These are phyloP conservation scores for Eretmochelys imbricata DNA, from an alignment of 2,113 vertebrate genomes.

Conservation along the genomic window DNA sequence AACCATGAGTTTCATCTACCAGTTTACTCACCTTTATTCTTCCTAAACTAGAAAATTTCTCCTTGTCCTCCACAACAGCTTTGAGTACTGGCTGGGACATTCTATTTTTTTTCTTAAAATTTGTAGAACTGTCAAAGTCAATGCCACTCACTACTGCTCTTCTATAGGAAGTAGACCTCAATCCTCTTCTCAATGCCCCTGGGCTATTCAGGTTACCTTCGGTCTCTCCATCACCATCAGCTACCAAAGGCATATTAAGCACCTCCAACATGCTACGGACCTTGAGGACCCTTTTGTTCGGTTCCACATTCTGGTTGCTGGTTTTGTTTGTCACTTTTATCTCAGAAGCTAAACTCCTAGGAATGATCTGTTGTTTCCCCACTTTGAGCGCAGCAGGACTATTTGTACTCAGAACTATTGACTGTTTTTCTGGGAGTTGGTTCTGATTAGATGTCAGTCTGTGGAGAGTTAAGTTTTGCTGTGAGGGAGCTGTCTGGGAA, in stretches of 20 bases:
- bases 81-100: conserved; percentile 84
- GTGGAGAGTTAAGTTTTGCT: conserved; percentile 42
- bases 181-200: conserved; percentile 82
- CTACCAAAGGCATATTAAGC: conserved; percentile 70
- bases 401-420: conserved; percentile 88
- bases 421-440: conserved; percentile 46
- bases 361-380: conserved; percentile 94
- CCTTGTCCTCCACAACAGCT: conserved; percentile 80
- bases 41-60: conserved; percentile 80
- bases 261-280: conserved; percentile 90
- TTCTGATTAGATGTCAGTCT: conserved; percentile 68
- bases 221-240: conserved; percentile 50
- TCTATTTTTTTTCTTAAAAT: conserved; percentile 78
- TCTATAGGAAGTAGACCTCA: conserved; percentile 94
- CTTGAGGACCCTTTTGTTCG: conserved; percentile 77
- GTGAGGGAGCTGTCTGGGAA: conserved; percentile 41
- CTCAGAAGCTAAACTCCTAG: conserved; percentile 84
- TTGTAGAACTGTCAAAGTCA: conserved; percentile 77
- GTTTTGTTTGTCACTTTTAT: conserved; percentile 65
- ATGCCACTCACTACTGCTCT: conserved; percentile 92
- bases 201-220: conserved; percentile 82
- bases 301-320: conserved; percentile 66
- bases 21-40: conserved; percentile 79
- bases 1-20: fast-evolving
- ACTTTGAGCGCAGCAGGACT: conserved; percentile 87